Evolutionary conservation across 2,888 invertebrate genomes (phyloP).

Genomic region (Hirtodrosophila duncani): DNA sequence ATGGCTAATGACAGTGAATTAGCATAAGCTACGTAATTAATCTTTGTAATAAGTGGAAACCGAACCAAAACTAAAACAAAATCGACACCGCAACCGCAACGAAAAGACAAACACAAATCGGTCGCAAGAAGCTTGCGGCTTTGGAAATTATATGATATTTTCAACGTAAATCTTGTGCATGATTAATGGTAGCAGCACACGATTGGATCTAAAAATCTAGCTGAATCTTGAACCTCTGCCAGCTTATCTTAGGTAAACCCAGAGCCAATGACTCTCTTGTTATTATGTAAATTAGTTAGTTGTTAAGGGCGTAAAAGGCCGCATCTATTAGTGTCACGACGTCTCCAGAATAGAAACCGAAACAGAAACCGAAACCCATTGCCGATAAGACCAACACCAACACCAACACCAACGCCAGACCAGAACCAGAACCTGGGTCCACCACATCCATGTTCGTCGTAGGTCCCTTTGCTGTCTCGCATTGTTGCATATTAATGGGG

Average conservation of each 20-base stretch:
- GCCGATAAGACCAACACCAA: conserved; percentile 36
- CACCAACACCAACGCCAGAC: conserved; percentile 14
- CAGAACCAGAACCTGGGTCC: conserved; percentile 10
- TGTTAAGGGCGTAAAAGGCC: conserved; percentile 62
- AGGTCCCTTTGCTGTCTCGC: conserved; percentile 18
- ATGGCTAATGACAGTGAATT: conserved; percentile 73
- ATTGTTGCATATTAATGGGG: conserved; percentile 59
- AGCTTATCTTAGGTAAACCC: conserved; percentile 34
- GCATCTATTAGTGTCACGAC: conserved; percentile 65
- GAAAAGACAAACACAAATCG: conserved; percentile 39
- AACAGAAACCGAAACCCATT: conserved; percentile 10
- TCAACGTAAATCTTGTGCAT: conserved; percentile 54
- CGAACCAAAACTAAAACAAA: conserved; percentile 27
- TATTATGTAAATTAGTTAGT: conserved; percentile 55
- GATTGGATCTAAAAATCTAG: conserved; percentile 19
- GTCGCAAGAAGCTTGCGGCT: conserved; percentile 26
- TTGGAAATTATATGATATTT: conserved; percentile 56
- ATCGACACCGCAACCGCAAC: conserved; percentile 5
- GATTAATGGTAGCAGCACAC: conserved; percentile 58
- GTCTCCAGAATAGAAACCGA: conserved; percentile 39
- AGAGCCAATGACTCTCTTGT: conserved; percentile 25
- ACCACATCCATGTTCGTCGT: conserved; percentile 27
- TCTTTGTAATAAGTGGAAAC: conserved; percentile 71
- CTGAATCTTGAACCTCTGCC: too few relatives aligned
- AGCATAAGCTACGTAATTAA: conserved; percentile 68